Base-by-base conservation (phyloP, 2,113 vertebrate species). In the Neogobius melanostomus region DNA sequence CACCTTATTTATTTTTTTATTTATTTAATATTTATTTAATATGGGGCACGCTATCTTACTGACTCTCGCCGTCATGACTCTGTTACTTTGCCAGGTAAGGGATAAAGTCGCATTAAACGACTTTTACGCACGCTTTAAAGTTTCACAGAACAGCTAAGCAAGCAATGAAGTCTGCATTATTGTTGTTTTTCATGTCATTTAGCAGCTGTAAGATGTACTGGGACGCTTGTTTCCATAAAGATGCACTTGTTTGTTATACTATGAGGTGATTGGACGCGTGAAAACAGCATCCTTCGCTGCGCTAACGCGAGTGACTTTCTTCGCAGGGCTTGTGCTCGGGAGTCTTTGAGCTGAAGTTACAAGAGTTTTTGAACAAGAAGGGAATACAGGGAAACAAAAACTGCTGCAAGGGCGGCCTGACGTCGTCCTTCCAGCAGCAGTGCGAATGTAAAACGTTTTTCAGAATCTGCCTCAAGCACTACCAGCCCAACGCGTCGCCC, bases 391-490 rank as follows among this genome's bases (percentile, higher is more conserved):
- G 96, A 43, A 98, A 98, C 90, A 92, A 86, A 72, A 97, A 94
- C 87, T 98, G 96, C 92, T 98, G 96, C 74, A 91, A 91, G 70
- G 94, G 94, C 4, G 93, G 91, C 1, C 64, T 84, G 54, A 66
- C 88, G 52, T 79, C 89, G 3, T 89, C 90, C 1, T 93, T 94
- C 74, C 94, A 94, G 84, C 94, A 95, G 86, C 95, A 94, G 66
- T 99, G 97, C 87, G 96, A 98, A 68, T 99, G 97, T 90, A 92
- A 96, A 81, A 99, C 96, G 60, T 98, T 98, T 92, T 99, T 99
- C 93, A 92, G 96, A 69, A 95, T 99, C 75, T 99, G 97, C 74
- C 94, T 99, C 71, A 99, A 99, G 85, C 97, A 98, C 86, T 99
- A 97, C 87, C 97, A 98, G 90, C 94, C 95, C 87, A 98, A 94